Evolutionary conservation across 1,140 invertebrate genomes (phyloP), one percentile per base, ranked within the genome.

Genomic region (Drosophila ficusphila): DNA sequence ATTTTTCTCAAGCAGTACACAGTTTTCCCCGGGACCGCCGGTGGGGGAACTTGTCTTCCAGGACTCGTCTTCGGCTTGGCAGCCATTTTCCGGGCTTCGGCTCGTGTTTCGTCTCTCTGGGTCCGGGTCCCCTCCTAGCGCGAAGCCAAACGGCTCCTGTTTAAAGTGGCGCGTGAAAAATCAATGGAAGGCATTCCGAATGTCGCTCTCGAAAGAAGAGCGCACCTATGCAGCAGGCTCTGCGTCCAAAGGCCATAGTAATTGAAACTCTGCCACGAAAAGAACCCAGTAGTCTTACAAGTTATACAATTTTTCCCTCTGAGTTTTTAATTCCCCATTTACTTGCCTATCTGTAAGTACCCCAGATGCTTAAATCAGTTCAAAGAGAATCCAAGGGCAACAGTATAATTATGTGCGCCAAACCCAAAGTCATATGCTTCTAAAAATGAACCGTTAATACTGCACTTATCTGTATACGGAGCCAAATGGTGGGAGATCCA

Each of bases 1-100:
- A 38, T 16, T 86, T 86, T 85, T 56, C 65, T 86, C 54, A 79
- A 74, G 75, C 74, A 77, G 39, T 73, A 70, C 56, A 76, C 69
- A 64, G 76, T 77, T 76, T 86, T 73, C 58, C 58, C 62, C 51
- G 36, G 39, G 51, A 65, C 49, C 44, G 57, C 56, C 54, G 21
- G 18, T 31, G 14, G 34, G 12, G 16, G 16, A 23, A 33, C 34
- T 53, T 54, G 16, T 33, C 33, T 41, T 51, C 44, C 14, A 41
- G 34, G 19, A 44, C 16, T 31, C 48, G 38, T 76, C 46, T 68
- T 61, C 56, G 67, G 72, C 64, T 73, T 69, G 67, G 76, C 64
- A 76, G 73, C 73, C 81, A 86, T 77, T 81, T 88, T 76, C 61
- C 67, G 34, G 21, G 53, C 38, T 62, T 56, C 42, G 44, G 33